Evolutionary conservation across 2,888 invertebrate genomes (phyloP).

Genomic region (Acanthoscelides obtectus): DNA sequence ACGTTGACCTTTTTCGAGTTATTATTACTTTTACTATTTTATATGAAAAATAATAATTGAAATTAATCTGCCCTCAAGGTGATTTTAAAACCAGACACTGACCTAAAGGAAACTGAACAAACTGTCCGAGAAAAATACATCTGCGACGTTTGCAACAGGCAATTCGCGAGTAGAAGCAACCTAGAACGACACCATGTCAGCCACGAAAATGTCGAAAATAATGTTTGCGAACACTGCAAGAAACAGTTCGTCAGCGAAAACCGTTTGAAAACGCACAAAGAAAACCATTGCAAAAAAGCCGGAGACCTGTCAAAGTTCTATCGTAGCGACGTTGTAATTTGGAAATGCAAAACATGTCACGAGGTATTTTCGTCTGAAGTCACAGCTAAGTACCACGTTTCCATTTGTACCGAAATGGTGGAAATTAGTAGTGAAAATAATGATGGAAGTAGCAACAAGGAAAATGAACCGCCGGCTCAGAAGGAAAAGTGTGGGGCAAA

Average conservation of each 20-base stretch:
- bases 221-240: constrained; percentile 45
- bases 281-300: constrained; percentile 47
- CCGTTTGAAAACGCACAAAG: constrained; percentile 45
- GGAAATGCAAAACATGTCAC: constrained; percentile 45
- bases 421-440: constrained; percentile 10
- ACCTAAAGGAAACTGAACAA: constrained; percentile 39
- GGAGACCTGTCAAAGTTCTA: constrained; percentile 47
- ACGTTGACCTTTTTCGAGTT: too few species aligned
- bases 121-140: constrained; percentile 41
- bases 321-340: constrained; percentile 46
- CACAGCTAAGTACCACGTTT: constrained; percentile 37
- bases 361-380: constrained; percentile 43
- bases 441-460: constrained; percentile 7
- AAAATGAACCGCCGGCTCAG: background rate
- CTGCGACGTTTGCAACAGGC: constrained; percentile 43
- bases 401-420: constrained; percentile 29
- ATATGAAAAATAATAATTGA: too few species aligned
- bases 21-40: too few species aligned
- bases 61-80: too few species aligned
- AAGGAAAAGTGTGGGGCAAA: constrained; percentile 16
- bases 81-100: constrained; percentile 36
- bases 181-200: constrained; percentile 43
- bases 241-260: constrained; percentile 47
- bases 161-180: constrained; percentile 45
- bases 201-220: constrained; percentile 41